Percentiles rank a stretch among this genome's conserved stretches.
Conservation (phyloP, 2,113 vertebrate genomes). For the Petromus typicus region DNA sequence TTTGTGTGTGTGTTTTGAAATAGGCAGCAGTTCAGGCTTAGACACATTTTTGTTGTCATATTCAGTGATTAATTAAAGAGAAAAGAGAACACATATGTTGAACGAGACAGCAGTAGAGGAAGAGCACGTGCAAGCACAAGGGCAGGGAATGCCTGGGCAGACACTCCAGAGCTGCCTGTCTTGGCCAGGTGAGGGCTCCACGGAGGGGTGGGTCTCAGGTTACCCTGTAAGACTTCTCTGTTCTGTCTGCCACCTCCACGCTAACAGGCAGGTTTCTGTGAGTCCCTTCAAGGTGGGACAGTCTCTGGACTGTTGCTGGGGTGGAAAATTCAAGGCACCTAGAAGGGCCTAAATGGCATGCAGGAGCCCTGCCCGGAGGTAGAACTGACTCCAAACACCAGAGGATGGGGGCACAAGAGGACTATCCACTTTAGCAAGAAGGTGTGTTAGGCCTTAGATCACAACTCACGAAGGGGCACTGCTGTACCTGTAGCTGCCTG, state of each 20-base stretch:
- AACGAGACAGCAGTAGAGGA: conserved; percentile 60
- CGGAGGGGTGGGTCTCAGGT: neutral
- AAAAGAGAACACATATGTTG: conserved; percentile 79
- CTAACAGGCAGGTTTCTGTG: neutral
- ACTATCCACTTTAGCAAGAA: neutral
- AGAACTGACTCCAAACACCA: neutral
- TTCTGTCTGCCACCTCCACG: neutral
- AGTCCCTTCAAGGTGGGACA: neutral
- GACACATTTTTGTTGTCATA: conserved; percentile 70
- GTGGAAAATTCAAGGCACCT: neutral
- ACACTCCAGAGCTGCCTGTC: conserved; percentile 80
- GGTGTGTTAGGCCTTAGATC: neutral
- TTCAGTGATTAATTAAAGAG: conserved; percentile 80
- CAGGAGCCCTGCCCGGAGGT: neutral
- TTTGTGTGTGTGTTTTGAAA: conserved; percentile 34
- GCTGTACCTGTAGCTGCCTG: neutral
- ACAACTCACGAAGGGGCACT: neutral
- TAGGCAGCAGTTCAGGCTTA: conserved; percentile 82
- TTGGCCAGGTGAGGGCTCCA: fast-evolving
- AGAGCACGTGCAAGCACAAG: conserved; percentile 24
- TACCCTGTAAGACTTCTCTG: neutral
- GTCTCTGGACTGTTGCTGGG: neutral
- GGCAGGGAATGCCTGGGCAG: conserved; percentile 51
- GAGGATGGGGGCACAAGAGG: neutral
- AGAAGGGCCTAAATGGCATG: neutral